These are phyloP conservation scores for Nymphalis c-album DNA, from an alignment of 2,888 invertebrate genomes.

Conservation along the genomic window DNA sequence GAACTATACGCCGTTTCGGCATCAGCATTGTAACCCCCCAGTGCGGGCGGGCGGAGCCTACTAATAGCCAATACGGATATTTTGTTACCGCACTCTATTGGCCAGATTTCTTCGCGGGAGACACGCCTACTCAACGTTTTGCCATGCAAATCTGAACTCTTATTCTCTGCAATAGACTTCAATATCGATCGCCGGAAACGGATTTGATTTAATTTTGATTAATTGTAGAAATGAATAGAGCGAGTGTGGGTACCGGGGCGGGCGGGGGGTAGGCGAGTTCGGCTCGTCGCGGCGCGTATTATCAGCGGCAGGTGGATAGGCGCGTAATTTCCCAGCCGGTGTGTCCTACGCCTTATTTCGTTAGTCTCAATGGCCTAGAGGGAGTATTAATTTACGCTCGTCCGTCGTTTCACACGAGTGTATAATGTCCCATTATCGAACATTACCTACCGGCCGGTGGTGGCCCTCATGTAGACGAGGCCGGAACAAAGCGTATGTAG, in stretches of 20 bases:
- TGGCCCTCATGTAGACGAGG: constrained; percentile 34
- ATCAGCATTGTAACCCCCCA: constrained; percentile 43
- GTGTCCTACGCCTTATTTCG: constrained; percentile 42
- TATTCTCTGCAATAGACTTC: constrained; percentile 46
- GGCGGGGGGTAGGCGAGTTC: constrained; percentile 31
- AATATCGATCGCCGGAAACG: constrained; percentile 47
- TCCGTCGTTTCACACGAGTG: constrained; percentile 49
- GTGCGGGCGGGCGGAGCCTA: constrained; percentile 70
- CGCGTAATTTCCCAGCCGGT: constrained; percentile 46
- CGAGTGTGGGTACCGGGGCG: constrained; percentile 47
- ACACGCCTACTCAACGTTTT: constrained; percentile 64
- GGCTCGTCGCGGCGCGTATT: constrained; percentile 37
- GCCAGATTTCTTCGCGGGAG: constrained; percentile 80
- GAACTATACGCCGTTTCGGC: constrained; percentile 47
- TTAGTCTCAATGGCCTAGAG: constrained; percentile 46
- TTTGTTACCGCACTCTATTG: constrained; percentile 83
- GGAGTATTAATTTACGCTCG: constrained; percentile 45
- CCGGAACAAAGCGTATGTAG: constrained; percentile 17
- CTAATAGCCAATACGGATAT: constrained; percentile 83
- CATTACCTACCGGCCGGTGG: constrained; percentile 40
- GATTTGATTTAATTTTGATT: constrained; percentile 79
- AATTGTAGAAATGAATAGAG: constrained; percentile 79
- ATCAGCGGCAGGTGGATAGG: constrained; percentile 47
- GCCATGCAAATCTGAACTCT: constrained; percentile 54
- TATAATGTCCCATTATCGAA: constrained; percentile 59